These are phyloP conservation scores for Spinus pinus DNA, from an alignment of 2,797 vertebrate genomes.

Conservation along the genomic window DNA sequence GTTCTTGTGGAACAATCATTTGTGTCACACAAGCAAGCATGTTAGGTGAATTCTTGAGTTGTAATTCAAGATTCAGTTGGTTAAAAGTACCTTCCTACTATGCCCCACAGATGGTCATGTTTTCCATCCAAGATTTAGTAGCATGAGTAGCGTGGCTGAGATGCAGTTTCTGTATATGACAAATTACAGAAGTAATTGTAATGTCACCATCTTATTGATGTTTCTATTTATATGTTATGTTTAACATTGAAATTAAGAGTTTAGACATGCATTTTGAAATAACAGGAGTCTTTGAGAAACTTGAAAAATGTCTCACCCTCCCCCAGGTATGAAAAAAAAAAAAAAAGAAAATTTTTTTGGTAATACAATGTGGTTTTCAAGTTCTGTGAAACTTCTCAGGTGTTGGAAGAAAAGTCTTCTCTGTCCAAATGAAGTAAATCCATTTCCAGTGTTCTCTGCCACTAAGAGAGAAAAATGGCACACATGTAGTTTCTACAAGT, in stretches of 20 bases:
- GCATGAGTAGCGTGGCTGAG: not conserved
- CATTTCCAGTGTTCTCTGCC: not conserved
- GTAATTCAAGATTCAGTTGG: not conserved
- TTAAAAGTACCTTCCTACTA: not conserved
- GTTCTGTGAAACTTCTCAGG: not conserved
- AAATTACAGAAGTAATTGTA: slow-evolving; percentile 1
- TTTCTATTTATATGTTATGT: not conserved
- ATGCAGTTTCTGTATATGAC: not conserved
- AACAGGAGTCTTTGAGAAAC: not conserved
- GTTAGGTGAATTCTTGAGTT: not conserved
- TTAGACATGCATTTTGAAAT: not conserved
- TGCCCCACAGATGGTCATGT: not conserved
- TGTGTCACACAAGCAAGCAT: not conserved
- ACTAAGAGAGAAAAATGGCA: not conserved
- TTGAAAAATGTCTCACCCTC: not conserved
- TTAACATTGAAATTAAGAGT: not conserved
- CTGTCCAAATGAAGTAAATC: not conserved
- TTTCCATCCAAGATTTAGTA: not conserved
- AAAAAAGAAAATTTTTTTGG: not conserved
- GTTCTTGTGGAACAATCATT: not conserved
- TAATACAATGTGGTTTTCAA: not conserved
- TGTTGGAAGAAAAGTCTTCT: not conserved
- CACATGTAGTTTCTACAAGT: not conserved
- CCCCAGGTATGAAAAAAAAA: not conserved
- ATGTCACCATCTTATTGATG: not conserved